phyloP scores from a whole-genome alignment of 1,140 invertebrate genomes.

The Oreohelix idahoensis region DNA sequence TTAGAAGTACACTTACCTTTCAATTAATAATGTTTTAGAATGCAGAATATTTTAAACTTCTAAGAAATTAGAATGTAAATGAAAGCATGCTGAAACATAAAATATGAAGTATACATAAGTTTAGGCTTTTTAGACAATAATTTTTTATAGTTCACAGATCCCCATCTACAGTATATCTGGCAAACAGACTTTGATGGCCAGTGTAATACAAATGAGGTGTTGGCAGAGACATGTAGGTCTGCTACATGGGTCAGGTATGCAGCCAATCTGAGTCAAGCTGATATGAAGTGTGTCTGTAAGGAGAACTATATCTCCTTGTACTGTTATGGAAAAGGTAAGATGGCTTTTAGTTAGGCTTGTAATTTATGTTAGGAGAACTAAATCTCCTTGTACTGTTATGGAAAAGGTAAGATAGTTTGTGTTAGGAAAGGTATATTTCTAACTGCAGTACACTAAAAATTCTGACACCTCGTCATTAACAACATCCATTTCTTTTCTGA shows the following conservation, averaged over 20 bases:
- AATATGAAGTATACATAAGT: too few relatives aligned
- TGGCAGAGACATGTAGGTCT: background rate
- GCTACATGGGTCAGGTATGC: background rate
- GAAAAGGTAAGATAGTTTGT: background rate
- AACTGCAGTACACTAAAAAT: too few relatives aligned
- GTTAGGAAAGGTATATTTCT: too few relatives aligned
- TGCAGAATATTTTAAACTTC: too few relatives aligned
- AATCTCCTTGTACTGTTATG: background rate
- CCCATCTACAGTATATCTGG: background rate
- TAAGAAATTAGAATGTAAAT: too few relatives aligned
- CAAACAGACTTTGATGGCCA: slow-evolving; percentile 4
- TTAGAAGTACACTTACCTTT: too few relatives aligned
- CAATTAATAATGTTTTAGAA: too few relatives aligned
- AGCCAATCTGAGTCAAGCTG: background rate
- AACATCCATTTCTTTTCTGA: too few relatives aligned
- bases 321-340: slow-evolving; percentile 4
- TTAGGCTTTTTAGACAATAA: background rate
- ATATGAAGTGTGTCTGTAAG: background rate
- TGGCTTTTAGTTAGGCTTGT: background rate
- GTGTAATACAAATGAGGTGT: background rate
- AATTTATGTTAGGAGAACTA: background rate
- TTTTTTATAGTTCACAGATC: background rate
- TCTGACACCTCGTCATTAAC: too few relatives aligned
- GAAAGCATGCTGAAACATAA: too few relatives aligned
- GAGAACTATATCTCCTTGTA: background rate